A percentile compares a stretch with the other conserved stretches of the same genome.
Evolutionary conservation across 2,113 vertebrate genomes (phyloP).

Genomic region (Mus spicilegus): DNA sequence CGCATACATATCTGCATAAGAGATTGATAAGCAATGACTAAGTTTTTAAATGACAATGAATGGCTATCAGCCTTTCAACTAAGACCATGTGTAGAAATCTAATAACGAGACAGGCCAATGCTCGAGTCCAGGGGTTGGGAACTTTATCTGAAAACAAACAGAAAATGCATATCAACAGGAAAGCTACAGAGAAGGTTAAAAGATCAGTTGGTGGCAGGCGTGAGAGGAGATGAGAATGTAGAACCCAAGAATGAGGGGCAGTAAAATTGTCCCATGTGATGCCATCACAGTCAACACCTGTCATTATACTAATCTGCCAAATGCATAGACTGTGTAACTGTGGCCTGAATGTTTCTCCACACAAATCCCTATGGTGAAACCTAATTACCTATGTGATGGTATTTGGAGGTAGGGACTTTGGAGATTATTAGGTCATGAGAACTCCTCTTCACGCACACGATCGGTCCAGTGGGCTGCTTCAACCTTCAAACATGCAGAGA

Average conservation of each 20-base stretch:
- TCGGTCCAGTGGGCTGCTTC: too few species aligned
- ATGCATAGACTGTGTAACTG: background rate
- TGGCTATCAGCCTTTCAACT: background rate
- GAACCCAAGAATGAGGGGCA: background rate
- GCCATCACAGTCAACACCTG: background rate
- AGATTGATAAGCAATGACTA: background rate
- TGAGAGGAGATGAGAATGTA: background rate
- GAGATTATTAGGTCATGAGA: background rate
- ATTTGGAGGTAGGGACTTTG: background rate
- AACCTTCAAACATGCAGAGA: background rate
- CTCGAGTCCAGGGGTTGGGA: too few species aligned
- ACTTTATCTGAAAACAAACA: background rate
- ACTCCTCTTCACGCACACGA: background rate
- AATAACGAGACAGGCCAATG: background rate
- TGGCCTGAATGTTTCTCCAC: background rate
- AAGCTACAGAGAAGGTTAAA: background rate
- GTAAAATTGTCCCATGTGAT: too few species aligned
- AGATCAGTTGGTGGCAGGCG: background rate
- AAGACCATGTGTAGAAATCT: background rate
- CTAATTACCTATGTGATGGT: background rate
- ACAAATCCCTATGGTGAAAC: background rate
- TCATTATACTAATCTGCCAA: too few species aligned
- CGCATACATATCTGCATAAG: background rate
- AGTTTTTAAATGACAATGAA: background rate
- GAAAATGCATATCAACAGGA: background rate